Evolutionary conservation across 2,797 vertebrate genomes (phyloP), one percentile per base, ranked within the genome.

Genomic region (Carcharodon carcharias): DNA sequence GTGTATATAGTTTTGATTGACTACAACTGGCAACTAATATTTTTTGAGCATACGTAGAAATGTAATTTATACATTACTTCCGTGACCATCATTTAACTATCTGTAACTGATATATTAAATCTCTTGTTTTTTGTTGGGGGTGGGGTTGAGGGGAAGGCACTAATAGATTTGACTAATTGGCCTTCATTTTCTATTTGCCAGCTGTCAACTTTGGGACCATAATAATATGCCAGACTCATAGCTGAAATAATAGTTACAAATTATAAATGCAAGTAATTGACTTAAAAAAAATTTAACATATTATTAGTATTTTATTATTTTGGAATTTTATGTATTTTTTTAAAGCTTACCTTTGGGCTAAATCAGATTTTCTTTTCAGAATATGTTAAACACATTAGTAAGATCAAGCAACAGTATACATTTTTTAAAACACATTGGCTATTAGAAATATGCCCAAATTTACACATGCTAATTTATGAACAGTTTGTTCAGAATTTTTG

Each of bases 131-230:
- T 73, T 54, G 18, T 1, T 28, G 12, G 67, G 50, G 23, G n/a
- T 18, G 45, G 63, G 91, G 63, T 26, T 93, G 63, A 23, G 63
- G 91, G 61, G 63, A 26, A 28, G n/a, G 50, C 71, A n/a, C 14
- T 95, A 31, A 95, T 73, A 95, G 94, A 77, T 95, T 95, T 71
- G 69, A 71, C 94, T 95, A 95, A 95, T 95, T 95, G 94, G 94
- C 54, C 94, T 71, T 56, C 69, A 95, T 95, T 73, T 95, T 95
- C 69, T 77, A 95, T 69, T 95, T 95, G 67, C 69, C 69, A 95
- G 94, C 94, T 95, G 94, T 95, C 94, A 95, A 95, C 45, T 95
- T 73, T 95, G 94, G 71, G 94, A 95, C 31, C 50, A 67, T 95
- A 77, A 69, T 67, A 95, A 77, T 73, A 73, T 95, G 45, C 50